Evolutionary conservation across 2,888 invertebrate species (phyloP).

Genomic region (Rhodophaea formosa): DNA sequence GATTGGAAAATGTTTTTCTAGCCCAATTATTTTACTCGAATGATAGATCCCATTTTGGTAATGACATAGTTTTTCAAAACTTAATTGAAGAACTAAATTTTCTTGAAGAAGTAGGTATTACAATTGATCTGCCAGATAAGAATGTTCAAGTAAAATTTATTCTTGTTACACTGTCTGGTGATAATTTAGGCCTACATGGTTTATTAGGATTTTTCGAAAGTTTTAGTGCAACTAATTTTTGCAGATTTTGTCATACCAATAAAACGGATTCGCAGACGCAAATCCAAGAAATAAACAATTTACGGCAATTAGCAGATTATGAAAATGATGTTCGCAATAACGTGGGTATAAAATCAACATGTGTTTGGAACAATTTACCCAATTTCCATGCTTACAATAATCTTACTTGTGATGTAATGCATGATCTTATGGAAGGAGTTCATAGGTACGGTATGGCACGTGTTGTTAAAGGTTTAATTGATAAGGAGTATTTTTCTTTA

Average conservation of each 20-base stretch:
- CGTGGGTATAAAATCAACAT: not conserved
- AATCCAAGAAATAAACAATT: not conserved
- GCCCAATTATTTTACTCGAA: not conserved
- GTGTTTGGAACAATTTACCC: slow-evolving; percentile 2
- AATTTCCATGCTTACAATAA: slow-evolving; percentile 39
- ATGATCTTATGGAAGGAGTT: slow-evolving; percentile 33
- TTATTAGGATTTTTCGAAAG: not conserved
- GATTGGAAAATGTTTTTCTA: slow-evolving; percentile 23
- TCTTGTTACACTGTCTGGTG: not conserved
- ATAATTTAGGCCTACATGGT: not conserved
- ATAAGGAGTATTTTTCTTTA: not conserved
- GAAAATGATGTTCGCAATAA: not conserved
- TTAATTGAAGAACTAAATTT: not conserved
- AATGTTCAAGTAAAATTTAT: not conserved
- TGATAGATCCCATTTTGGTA: not conserved
- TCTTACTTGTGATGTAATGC: slow-evolving; percentile 41
- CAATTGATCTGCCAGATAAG: not conserved
- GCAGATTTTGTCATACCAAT: not conserved
- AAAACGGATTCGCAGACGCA: not conserved
- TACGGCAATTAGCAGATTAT: not conserved
- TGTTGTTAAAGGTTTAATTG: not conserved
- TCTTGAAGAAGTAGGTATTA: not conserved
- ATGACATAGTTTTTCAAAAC: not conserved
- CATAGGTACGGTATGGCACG: slow-evolving; percentile 34
- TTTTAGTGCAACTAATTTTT: not conserved